Evolutionary conservation across 2,797 vertebrate genomes (phyloP).

Genomic region (Salmo trutta): DNA sequence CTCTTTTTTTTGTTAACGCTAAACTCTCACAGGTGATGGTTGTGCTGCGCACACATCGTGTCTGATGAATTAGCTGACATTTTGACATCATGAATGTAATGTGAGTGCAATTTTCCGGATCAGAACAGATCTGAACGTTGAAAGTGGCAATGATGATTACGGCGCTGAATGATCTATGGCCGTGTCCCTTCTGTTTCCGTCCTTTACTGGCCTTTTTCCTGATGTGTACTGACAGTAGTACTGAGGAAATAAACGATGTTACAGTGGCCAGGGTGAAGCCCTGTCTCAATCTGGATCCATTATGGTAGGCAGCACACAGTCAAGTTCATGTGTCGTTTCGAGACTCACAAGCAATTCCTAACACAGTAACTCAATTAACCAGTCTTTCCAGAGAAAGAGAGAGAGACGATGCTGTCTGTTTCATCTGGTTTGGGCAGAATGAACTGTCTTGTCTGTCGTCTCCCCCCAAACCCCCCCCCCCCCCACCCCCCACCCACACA

Average conservation of each 20-base stretch:
- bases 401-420: neutral
- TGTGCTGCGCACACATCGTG: neutral
- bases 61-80: neutral
- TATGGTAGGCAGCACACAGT: neutral
- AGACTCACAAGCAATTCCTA: neutral
- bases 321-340: neutral
- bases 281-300: neutral
- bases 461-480: neutral
- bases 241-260: too few species aligned
- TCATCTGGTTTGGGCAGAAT: neutral
- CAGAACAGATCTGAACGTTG: neutral
- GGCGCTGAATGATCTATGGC: neutral
- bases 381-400: neutral
- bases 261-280: neutral
- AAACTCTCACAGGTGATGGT: neutral
- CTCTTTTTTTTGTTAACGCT: neutral
- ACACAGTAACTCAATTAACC: slow-evolving; percentile 1
- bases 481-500: neutral
- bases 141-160: neutral
- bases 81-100: neutral
- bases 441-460: slow-evolving; percentile 9
- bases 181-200: neutral
- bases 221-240: neutral
- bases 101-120: neutral
- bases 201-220: neutral